Evolutionary conservation across 2,113 vertebrate genomes (phyloP).

Genomic region (Syngnathoides biaculeatus): DNA sequence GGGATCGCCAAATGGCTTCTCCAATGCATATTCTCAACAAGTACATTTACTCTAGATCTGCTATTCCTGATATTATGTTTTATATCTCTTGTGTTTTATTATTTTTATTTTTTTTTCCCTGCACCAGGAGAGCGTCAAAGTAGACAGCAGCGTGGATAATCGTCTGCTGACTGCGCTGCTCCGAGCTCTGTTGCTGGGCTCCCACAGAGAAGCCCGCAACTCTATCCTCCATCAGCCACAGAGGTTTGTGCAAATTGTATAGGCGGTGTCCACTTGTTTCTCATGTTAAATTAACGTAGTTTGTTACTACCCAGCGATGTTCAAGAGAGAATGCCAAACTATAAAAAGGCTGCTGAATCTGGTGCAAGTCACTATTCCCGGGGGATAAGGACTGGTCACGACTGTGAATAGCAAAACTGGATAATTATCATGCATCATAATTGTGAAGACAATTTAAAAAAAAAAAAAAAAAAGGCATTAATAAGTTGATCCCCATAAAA

Average conservation of each 20-base stretch:
- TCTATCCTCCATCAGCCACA: slow-evolving; percentile 82
- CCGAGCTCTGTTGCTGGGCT: slow-evolving; percentile 63
- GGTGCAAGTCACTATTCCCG: no score
- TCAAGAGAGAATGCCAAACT: no score
- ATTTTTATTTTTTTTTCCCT: neutral
- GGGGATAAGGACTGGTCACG: no score
- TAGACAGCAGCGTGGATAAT: slow-evolving; percentile 45
- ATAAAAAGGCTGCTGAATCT: no score
- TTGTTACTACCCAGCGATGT: no score
- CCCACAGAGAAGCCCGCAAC: slow-evolving; percentile 68
- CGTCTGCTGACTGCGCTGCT: slow-evolving; percentile 57
- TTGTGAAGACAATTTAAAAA: no score
- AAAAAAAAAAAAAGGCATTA: no score
- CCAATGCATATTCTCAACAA: neutral
- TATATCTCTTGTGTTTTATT: neutral
- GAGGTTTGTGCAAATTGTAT: slow-evolving; percentile 65
- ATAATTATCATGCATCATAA: no score
- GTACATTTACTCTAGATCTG: neutral
- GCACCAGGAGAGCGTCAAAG: slow-evolving; percentile 59
- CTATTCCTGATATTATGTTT: neutral
- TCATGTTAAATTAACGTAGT: no score
- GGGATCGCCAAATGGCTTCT: neutral
- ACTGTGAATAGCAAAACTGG: no score
- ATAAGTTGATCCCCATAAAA: no score
- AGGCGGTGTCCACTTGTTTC: no score